Percentiles rank a stretch among this genome's conserved stretches.
Conservation (phyloP, 2,113 vertebrate species). For the Rhynchopsitta pachyrhyncha region DNA sequence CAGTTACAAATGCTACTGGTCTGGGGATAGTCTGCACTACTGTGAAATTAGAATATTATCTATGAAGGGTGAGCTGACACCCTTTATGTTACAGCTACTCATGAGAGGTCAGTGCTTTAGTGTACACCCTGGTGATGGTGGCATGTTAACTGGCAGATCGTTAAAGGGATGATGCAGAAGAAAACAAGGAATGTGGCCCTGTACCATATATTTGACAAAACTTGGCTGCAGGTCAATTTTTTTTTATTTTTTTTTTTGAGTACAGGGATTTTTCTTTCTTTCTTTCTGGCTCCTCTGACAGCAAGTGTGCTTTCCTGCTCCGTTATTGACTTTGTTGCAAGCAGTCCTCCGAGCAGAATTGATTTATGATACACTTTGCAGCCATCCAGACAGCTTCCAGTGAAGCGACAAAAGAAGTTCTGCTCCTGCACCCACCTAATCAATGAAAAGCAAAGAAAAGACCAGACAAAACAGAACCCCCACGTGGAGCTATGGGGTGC, state of each 20-base stretch:
- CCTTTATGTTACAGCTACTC: not conserved
- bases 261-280: not conserved
- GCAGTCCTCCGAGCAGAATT: conserved; percentile 39
- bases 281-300: conserved; percentile 24
- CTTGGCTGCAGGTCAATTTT: not conserved
- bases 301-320: conserved; percentile 26
- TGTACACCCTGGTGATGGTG: not conserved
- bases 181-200: not conserved
- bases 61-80: not conserved
- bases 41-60: not conserved
- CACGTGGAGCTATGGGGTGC: not conserved
- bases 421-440: conserved; percentile 60
- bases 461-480: conserved; percentile 59
- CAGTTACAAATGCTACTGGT: not conserved
- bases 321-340: conserved; percentile 61
- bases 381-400: conserved; percentile 64
- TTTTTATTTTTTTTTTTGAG: not conserved
- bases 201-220: not conserved
- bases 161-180: not conserved
- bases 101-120: not conserved
- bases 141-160: not conserved
- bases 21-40: not conserved
- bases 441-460: conserved; percentile 63
- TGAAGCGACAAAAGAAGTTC: conserved; percentile 73
- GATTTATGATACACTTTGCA: conserved; percentile 68